A percentile compares a stretch with the other conserved stretches of the same genome.
These are phyloP conservation scores for Fringilla coelebs DNA, from an alignment of 2,797 vertebrate genomes.

Conservation along the genomic window DNA sequence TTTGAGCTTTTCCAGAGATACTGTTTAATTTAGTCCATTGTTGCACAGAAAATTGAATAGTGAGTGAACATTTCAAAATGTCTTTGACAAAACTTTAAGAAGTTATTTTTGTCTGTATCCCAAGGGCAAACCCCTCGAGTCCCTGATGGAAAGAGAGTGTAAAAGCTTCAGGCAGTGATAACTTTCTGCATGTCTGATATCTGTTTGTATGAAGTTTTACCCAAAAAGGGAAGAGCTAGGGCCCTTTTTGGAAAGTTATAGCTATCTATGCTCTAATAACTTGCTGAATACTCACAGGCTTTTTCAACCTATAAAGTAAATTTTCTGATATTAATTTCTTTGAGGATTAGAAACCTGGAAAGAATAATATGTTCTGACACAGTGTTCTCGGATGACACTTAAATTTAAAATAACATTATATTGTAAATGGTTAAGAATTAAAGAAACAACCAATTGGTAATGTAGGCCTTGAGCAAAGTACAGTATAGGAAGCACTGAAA, in stretches of 20 bases:
- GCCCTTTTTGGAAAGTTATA: not conserved
- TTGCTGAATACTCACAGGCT: not conserved
- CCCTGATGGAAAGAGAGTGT: not conserved
- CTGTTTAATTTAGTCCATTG: not conserved
- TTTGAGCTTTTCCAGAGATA: not conserved
- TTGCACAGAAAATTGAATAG: not conserved
- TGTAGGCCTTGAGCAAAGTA: conserved; percentile 42
- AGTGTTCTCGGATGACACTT: not conserved
- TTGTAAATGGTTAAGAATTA: conserved; percentile 33
- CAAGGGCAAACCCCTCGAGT: not conserved
- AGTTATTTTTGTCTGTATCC: not conserved
- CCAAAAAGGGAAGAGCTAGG: not conserved
- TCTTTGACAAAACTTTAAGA: not conserved
- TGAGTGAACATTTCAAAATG: not conserved
- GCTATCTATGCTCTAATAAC: not conserved
- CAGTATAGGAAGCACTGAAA: conserved; percentile 9
- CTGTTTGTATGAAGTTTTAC: not conserved
- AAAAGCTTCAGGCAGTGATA: not conserved
- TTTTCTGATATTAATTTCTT: not conserved
- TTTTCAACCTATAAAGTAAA: not conserved
- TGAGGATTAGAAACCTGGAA: not conserved
- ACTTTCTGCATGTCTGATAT: not conserved
- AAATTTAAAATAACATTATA: conserved; percentile 15
- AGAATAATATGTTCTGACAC: not conserved
- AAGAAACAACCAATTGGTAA: conserved; percentile 38